Base-by-base conservation (phyloP, 2,113 vertebrate genomes). In the Phalacrocorax pelagicus region DNA sequence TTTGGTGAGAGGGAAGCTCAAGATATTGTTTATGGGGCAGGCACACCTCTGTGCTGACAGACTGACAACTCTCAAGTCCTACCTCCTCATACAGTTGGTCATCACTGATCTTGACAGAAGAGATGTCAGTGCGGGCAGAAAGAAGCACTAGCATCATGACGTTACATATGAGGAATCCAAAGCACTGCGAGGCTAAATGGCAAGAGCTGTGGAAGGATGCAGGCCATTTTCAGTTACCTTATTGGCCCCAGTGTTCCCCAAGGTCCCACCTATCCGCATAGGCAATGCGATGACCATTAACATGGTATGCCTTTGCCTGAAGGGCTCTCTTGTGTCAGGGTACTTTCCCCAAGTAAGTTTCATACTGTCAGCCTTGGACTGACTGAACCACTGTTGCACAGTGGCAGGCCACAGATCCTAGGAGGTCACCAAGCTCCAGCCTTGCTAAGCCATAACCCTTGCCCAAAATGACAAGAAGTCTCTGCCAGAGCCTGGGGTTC, bases 371-470 rank as follows among this genome's bases (percentile, higher is more conserved):
- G 30, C 67, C 59, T 73, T 38, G 32, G 55, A 86, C 73, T 58
- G 51, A 55, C 62, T 29, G 21, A 81, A 78, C 24, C 34, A 29
- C 47, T 51, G 29, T 4, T 55, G 29, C 49, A 88, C 30, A 80
- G 67, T 15, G 0, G 0, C 30, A 61, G 34, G 15, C 15, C 75
- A 86, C 63, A 67, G 42, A 0, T 87, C n/a, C n/a, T 23, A 46
- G 32, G 63, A 89, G 44, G 44, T 67, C 38, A 93, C 16, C 51
- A 59, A 55, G 51, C n/a, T 74, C 61, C 47, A n/a, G n/a, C 4
- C 20, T 27, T n/a, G n/a, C 32, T 38, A 70, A 81, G 38, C 4
- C 67, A 61, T 32, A 75, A 57, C 8, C 7, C 18, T 20, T 67
- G 29, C 32, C 5, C 49, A 70, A 93, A 90, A 81, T 4, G 13